phyloP scores from a whole-genome alignment of 2,113 vertebrate genomes.

The Paramisgurnus dabryanus region DNA sequence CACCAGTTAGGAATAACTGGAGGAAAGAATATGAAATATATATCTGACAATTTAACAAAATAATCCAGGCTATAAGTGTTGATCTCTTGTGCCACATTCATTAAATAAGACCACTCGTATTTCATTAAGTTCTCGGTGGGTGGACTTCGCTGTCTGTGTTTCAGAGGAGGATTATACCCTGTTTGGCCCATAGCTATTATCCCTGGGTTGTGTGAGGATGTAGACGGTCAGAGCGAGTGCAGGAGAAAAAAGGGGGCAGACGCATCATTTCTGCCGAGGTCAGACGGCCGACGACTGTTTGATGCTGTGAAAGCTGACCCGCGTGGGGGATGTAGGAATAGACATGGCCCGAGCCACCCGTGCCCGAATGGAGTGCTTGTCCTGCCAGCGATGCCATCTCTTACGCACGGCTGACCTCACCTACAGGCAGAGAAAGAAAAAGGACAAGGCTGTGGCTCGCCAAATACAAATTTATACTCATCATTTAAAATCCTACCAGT shows the following conservation, averaged over 20 bases:
- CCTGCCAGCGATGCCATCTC: conserved; percentile 96
- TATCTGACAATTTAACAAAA: conserved; percentile 23
- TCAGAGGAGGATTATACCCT: conserved; percentile 48
- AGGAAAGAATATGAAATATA: conserved; percentile 22
- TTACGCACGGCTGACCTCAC: conserved; percentile 91
- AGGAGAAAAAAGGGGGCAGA: neutral
- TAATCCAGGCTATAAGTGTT: neutral
- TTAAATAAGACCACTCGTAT: neutral
- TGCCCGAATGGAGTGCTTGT: conserved; percentile 88
- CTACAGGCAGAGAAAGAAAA: conserved; percentile 63
- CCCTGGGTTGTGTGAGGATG: conserved; percentile 42
- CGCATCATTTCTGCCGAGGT: conserved; percentile 7
- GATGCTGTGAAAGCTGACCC: conserved; percentile 97
- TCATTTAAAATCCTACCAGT: neutral
- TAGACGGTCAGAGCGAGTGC: conserved; percentile 4
- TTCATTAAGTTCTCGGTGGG: neutral
- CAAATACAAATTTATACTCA: too few relatives aligned
- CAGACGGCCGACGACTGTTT: conserved; percentile 81
- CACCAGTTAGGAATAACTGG: conserved; percentile 14
- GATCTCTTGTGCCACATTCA: neutral
- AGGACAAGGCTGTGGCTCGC: too few relatives aligned
- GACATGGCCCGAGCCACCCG: conserved; percentile 93
- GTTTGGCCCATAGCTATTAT: conserved; percentile 51
- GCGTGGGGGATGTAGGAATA: conserved; percentile 93
- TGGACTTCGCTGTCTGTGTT: conserved; percentile 8